Evolutionary conservation across 2,888 invertebrate species (phyloP), one percentile per base, ranked within the genome.

Genomic region (Philaethria dido): DNA sequence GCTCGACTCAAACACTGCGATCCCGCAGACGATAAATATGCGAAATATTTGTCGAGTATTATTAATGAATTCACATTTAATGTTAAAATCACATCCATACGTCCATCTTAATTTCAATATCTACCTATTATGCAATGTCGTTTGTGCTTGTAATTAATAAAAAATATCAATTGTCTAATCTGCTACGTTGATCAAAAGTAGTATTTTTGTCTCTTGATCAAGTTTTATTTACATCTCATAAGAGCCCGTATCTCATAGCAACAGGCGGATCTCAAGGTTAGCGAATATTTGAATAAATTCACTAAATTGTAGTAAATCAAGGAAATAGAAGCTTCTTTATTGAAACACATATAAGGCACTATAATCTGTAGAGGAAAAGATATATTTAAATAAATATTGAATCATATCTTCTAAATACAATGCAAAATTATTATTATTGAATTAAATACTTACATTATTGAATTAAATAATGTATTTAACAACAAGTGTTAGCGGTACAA

Each of bases 261-360:
- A 88, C 88, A 74, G 78, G 78, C 80, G 63, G 76, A 77, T 83
- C 78, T 87, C 88, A 89, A 89, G 87, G 88, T 79, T 83, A 85
- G 77, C 82, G 72, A 77, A 84, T 86, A 84, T 80, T 83, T 84
- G 79, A 85, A 85, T 86, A 83, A 79, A 66, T 78, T 83, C 75
- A 75, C 72, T 78, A 80, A 84, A 83, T 83, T 81, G 74, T 80
- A 82, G 54, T 66, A 61, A 87, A 86, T 84, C 75, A 84, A 80
- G 75, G 79, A 68, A 80, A 83, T 86, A 80, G 81, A 73, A 79
- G 59, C 45, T 70, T 50, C 59, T 50, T 25, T 60, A 60, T 45
- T 33, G 29, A 45, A 59, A 3, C 60, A 60, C 25, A 22, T 44
- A 25, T 13, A 59, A 29, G 29, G 42, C 44, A 18, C 55, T 36